phyloP scores from a whole-genome alignment of 2,113 vertebrate species.

The Nesoenas mayeri region DNA sequence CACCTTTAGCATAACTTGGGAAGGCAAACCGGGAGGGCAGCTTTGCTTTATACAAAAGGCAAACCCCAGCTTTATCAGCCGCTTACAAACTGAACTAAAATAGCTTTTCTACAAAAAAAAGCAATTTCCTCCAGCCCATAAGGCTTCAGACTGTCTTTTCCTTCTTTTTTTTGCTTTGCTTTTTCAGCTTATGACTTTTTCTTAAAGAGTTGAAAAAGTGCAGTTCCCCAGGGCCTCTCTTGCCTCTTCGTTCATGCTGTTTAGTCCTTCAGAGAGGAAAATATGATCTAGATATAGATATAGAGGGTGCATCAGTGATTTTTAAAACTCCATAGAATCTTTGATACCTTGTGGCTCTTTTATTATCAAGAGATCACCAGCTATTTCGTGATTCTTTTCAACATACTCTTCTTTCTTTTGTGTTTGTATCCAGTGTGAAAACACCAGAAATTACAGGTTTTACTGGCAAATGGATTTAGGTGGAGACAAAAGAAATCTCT shows the following conservation, averaged over 20 bases:
- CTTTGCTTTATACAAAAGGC: neutral
- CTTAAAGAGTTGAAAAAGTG: neutral
- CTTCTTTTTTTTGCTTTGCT: neutral
- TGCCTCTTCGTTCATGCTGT: neutral
- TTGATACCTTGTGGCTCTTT: neutral
- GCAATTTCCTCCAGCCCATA: neutral
- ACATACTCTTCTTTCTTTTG: neutral
- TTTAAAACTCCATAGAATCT: neutral
- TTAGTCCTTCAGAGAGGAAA: neutral
- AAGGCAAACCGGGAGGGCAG: neutral
- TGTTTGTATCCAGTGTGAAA: neutral
- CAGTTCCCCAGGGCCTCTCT: neutral
- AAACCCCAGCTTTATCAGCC: neutral
- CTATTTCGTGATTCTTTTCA: neutral
- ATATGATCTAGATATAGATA: neutral
- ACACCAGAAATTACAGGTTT: neutral
- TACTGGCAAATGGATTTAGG: neutral
- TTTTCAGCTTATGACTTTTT: conserved; percentile 33
- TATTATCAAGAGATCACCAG: neutral
- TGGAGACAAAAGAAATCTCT: neutral
- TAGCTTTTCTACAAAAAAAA: conserved; percentile 9
- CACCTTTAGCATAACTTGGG: neutral
- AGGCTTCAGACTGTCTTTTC: neutral
- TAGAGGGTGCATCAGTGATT: neutral
- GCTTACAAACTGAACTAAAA: conserved; percentile 33